A percentile compares a stretch with the other conserved stretches of the same genome.
phyloP scores from a whole-genome alignment of 2,888 invertebrate species.

The Adineta ricciae region DNA sequence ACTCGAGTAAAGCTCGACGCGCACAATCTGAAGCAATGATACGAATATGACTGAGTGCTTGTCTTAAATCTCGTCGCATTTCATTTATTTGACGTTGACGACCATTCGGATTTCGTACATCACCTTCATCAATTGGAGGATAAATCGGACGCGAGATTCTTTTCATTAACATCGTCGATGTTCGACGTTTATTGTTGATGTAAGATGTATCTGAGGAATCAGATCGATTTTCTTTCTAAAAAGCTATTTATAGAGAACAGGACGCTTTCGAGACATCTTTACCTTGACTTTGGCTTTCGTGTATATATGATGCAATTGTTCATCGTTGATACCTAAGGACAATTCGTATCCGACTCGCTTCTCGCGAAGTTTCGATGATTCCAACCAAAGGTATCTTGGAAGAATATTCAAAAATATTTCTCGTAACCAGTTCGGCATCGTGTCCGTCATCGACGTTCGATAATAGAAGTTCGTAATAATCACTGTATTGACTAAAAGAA shows the following conservation, averaged over 20 bases:
- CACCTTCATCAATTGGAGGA: not conserved
- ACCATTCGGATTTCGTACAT: not conserved
- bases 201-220: not conserved
- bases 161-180: not conserved
- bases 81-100: not conserved
- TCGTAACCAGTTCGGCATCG: not conserved
- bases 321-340: not conserved
- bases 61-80: not conserved
- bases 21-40: not conserved
- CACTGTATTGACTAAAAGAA: constrained; percentile 22
- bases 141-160: not conserved
- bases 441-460: constrained; percentile 14
- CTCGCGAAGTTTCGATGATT: constrained; percentile 14
- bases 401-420: not conserved
- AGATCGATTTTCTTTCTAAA: too few relatives aligned
- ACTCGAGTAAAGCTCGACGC: not conserved
- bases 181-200: not conserved
- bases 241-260: too few relatives aligned
- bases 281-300: too few relatives aligned
- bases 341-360: not conserved
- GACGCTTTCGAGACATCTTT: too few relatives aligned
- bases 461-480: constrained; percentile 31
- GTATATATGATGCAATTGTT: too few relatives aligned
- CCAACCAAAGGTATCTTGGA: constrained; percentile 25
- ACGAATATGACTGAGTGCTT: not conserved